Percentiles rank a stretch among this genome's conserved stretches.
Evolutionary conservation across 2,113 vertebrate genomes (phyloP).

Genomic region (Cardinalis cardinalis): DNA sequence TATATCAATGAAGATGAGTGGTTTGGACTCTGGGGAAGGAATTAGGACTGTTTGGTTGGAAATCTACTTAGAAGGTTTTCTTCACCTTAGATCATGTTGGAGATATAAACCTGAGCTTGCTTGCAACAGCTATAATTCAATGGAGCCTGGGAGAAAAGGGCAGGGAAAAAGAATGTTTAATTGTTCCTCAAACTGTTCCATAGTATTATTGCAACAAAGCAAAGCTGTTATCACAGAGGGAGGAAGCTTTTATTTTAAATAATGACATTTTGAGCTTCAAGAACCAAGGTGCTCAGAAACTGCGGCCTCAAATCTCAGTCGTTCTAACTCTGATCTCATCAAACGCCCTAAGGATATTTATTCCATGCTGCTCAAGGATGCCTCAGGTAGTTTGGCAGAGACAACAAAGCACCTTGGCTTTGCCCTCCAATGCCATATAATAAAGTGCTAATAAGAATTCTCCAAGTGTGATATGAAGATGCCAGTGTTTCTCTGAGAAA

Average conservation of each 20-base stretch:
- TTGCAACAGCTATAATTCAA: not conserved
- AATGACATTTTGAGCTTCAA: not conserved
- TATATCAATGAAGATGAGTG: slow-evolving; percentile 25
- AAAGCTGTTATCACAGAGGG: slow-evolving; percentile 33
- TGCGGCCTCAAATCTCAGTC: not conserved
- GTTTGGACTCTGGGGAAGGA: not conserved
- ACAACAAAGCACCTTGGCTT: not conserved
- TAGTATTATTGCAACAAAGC: slow-evolving; percentile 11
- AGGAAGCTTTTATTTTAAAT: slow-evolving; percentile 20
- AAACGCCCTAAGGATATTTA: not conserved
- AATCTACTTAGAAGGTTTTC: slow-evolving; percentile 45
- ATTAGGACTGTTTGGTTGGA: not conserved
- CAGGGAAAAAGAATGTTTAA: not conserved
- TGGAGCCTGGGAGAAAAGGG: not conserved
- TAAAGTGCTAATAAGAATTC: slow-evolving; percentile 9
- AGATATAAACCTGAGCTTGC: not conserved
- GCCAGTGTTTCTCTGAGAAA: not conserved
- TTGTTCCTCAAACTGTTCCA: slow-evolving; percentile 33
- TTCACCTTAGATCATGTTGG: not conserved
- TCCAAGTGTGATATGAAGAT: not conserved
- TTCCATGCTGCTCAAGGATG: not conserved
- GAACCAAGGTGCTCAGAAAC: not conserved
- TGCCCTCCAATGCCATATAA: not conserved
- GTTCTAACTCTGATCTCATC: not conserved
- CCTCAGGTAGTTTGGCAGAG: slow-evolving; percentile 14